phyloP scores from a whole-genome alignment of 2,888 invertebrate genomes.

The Andrena dorsata region DNA sequence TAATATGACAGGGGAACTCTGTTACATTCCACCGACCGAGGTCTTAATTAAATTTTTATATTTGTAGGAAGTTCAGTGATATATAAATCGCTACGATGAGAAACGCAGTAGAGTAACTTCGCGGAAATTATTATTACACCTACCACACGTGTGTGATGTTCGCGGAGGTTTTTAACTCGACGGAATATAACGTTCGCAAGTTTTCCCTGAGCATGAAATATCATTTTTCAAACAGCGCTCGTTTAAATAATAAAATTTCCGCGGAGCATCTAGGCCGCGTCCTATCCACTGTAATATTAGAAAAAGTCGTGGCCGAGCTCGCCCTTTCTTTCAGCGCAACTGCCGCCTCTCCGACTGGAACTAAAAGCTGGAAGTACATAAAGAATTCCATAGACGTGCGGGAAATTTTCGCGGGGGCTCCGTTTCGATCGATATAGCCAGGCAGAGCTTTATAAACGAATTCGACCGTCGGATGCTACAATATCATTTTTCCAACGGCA shows the following conservation, averaged over 20 bases:
- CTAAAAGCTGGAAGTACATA: constrained; percentile 30
- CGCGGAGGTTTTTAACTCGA: background rate
- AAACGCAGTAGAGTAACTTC: background rate
- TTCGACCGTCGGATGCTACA: constrained; percentile 23
- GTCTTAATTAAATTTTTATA: background rate
- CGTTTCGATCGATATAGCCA: constrained; percentile 29
- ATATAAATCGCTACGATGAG: background rate
- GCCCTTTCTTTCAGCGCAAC: background rate
- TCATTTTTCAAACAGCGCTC: constrained; percentile 19
- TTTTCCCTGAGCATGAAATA: constrained; percentile 19
- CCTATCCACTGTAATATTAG: constrained; percentile 6
- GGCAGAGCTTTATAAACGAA: constrained; percentile 18
- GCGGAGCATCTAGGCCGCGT: background rate
- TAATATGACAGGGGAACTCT: background rate
- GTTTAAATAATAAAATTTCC: constrained; percentile 34
- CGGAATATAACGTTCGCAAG: background rate
- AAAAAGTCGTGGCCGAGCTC: background rate
- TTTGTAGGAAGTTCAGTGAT: background rate
- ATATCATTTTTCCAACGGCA: constrained; percentile 7
- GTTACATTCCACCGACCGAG: background rate
- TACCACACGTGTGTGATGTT: background rate
- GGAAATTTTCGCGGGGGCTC: constrained; percentile 34
- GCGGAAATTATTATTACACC: constrained; percentile 6
- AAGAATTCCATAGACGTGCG: constrained; percentile 7
- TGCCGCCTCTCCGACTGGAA: background rate